These are phyloP conservation scores for Trinectes maculatus DNA, from an alignment of 2,113 vertebrate species.

Conservation along the genomic window DNA sequence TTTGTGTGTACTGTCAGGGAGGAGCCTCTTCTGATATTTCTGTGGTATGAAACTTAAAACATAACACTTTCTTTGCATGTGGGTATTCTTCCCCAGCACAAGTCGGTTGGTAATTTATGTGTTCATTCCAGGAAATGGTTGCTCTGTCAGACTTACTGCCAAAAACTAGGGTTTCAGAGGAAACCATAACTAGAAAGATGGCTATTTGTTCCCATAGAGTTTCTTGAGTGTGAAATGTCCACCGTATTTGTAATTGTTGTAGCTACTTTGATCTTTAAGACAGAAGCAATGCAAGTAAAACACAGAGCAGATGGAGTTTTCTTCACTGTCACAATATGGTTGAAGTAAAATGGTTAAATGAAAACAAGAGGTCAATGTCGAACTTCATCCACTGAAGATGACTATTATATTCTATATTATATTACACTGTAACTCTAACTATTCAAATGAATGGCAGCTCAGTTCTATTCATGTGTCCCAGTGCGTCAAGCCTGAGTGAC, in stretches of 20 bases:
- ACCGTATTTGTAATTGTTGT: too few relatives aligned
- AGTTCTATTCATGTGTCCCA: background rate
- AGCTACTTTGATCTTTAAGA: too few relatives aligned
- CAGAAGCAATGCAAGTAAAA: too few relatives aligned
- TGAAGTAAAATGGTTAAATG: background rate
- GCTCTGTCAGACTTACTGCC: conserved; percentile 24
- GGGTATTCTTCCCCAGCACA: conserved; percentile 21
- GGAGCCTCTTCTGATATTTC: background rate
- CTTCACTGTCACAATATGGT: conserved; percentile 31
- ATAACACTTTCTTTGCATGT: conserved; percentile 8
- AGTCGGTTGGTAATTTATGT: conserved; percentile 38
- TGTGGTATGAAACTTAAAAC: conserved; percentile 9
- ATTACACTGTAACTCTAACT: too few relatives aligned
- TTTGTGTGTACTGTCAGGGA: background rate
- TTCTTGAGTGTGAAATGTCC: conserved; percentile 15
- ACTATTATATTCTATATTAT: too few relatives aligned
- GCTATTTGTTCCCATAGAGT: conserved; percentile 12
- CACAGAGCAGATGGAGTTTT: background rate
- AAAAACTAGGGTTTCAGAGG: conserved; percentile 41
- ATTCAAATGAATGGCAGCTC: background rate
- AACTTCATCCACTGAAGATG: too few relatives aligned
- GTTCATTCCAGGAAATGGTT: conserved; percentile 63
- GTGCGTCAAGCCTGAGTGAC: background rate
- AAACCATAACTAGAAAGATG: conserved; percentile 53
- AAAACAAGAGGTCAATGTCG: too few relatives aligned